Evolutionary conservation across 2,888 invertebrate genomes (phyloP), one percentile per base, ranked within the genome.

Genomic region (Synanthedon myopaeformis): DNA sequence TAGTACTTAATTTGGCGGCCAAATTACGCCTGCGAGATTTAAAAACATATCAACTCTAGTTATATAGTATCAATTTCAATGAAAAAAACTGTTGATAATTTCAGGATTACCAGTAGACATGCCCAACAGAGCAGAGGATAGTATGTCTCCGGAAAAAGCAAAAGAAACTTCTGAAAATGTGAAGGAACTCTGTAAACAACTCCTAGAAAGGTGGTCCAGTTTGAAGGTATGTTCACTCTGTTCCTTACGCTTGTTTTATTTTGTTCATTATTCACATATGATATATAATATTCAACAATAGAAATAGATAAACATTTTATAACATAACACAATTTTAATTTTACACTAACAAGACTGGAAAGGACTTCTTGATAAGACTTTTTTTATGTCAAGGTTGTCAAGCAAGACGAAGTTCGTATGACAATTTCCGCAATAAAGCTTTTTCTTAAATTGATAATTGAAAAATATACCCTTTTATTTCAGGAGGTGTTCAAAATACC

Each of bases 401-500:
- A 23, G 23, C 23, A 23, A 8, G 6, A 48, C 14, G n/a, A 48
- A 14, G 13, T 23, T 8, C 28, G 1, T 19, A 23, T 12, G 19
- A n/a, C 50, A 3, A 17, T 50, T 8, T 28, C 8, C 28, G 0
- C 6, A 28, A 28, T 28, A 8, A 2, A 1, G 28, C 28, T 28
- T 14, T 11, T 49, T 8, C 19, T 19, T 13, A 49, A 42, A 42
- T 13, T 13, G 13, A 42, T 6, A n/a, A 13, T 13, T 12, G 0
- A 13, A 42, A 45, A 42, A 35, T 10, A 35, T 35, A 35, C 10
- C 6, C 3, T 35, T 35, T 35, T 10, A 35, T 72, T 69, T 1
- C 63, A 88, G 88, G 88, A 90, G 71, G 88, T 90, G 23, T 98
- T 97, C 76, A 92, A 95, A 73, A 98, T 97, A 69, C 98, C 98